These are phyloP conservation scores for Gila orcuttii DNA, from an alignment of 2,113 vertebrate genomes.

Conservation along the genomic window DNA sequence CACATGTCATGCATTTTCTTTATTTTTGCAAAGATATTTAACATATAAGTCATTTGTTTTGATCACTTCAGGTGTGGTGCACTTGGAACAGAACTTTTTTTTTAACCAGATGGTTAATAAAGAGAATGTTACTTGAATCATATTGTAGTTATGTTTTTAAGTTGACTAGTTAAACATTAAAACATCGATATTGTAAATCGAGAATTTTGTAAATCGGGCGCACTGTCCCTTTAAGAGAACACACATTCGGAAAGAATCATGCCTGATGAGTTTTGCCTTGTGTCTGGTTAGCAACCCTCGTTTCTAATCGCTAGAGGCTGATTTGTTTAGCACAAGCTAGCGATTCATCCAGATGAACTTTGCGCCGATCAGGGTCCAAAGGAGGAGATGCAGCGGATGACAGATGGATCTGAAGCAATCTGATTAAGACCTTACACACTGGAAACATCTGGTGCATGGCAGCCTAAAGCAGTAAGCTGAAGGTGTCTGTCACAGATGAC, in stretches of 20 bases:
- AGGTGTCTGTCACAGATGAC: conserved; percentile 42
- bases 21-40: no score
- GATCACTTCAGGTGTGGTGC: no score
- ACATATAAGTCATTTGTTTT: no score
- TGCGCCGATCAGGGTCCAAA: background rate
- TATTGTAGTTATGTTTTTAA: no score
- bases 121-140: no score
- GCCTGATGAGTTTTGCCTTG: background rate
- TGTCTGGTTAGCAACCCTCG: background rate
- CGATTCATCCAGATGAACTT: conserved; percentile 30
- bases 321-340: conserved; percentile 37
- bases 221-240: conserved; percentile 5
- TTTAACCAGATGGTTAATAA: no score
- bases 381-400: conserved; percentile 29
- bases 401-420: conserved; percentile 37
- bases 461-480: conserved; percentile 9
- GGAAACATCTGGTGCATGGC: conserved; percentile 26
- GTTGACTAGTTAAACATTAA: no score
- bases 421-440: conserved; percentile 20
- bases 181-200: no score
- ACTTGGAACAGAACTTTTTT: no score
- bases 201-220: no score
- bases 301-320: conserved; percentile 41
- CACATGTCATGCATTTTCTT: no score
- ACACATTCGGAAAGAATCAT: background rate